Percentiles rank a stretch among this genome's conserved stretches.
Evolutionary conservation across 2,797 vertebrate species (phyloP).

Genomic region (Coendou prehensilis): DNA sequence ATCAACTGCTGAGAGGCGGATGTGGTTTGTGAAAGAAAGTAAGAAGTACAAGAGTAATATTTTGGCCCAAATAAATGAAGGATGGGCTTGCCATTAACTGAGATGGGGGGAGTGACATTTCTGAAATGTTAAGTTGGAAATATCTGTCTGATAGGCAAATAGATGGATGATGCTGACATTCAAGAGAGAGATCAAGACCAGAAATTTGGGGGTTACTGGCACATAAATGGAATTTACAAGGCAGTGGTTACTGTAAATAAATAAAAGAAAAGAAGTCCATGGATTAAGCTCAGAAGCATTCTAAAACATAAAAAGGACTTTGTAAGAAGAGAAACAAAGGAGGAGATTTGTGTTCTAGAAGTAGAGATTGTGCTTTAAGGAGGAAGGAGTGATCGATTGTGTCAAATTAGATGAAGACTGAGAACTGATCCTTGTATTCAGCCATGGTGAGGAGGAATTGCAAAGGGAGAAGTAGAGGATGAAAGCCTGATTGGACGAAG

Average conservation of each 20-base stretch:
- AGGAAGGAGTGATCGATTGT: background rate
- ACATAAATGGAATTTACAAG: background rate
- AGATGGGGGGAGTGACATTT: background rate
- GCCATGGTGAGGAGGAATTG: background rate
- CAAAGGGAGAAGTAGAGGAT: background rate
- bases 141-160: background rate
- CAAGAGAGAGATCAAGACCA: background rate
- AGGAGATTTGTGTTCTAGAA: background rate
- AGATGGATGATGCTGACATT: background rate
- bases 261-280: background rate
- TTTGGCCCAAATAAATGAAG: conserved; percentile 50
- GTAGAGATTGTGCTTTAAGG: background rate
- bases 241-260: background rate
- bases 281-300: background rate
- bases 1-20: conserved; percentile 45
- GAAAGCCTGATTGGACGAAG: background rate
- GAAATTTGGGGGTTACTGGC: background rate
- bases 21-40: conserved; percentile 56
- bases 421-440: background rate
- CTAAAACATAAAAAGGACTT: background rate
- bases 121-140: background rate
- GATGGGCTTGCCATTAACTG: background rate
- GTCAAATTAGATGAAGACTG: conserved; percentile 7
- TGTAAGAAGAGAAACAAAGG: background rate
- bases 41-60: conserved; percentile 4